A percentile compares a stretch with the other conserved stretches of the same genome.
Conservation (phyloP, 2,888 invertebrate genomes). For the Eristalinus sepulchralis region DNA sequence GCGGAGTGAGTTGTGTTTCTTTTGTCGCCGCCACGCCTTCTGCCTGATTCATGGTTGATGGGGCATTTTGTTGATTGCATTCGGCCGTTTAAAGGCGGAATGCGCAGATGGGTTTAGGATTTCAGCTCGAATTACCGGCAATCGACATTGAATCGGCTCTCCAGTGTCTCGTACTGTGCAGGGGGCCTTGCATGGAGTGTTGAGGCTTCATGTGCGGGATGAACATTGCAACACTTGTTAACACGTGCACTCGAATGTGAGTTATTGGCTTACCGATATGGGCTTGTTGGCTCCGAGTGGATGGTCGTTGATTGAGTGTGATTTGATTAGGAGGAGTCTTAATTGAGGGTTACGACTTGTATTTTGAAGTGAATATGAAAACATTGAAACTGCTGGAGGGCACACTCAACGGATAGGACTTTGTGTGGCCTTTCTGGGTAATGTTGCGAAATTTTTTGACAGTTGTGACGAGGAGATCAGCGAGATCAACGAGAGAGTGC, state of each 20-base stretch:
- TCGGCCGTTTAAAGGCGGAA: not conserved
- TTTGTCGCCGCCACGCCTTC: not conserved
- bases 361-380: too few relatives aligned
- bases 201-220: not conserved
- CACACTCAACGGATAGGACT: too few relatives aligned
- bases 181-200: not conserved
- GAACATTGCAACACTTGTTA: not conserved
- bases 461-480: too few relatives aligned
- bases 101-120: not conserved
- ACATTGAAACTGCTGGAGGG: too few relatives aligned
- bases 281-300: not conserved
- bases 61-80: not conserved
- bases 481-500: too few relatives aligned
- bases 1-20: not conserved
- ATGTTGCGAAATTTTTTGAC: too few relatives aligned
- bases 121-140: not conserved
- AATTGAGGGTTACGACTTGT: too few relatives aligned
- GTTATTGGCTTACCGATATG: not conserved
- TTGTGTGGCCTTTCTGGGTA: too few relatives aligned
- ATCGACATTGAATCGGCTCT: not conserved
- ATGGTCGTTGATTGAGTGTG: not conserved
- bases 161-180: not conserved
- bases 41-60: not conserved
- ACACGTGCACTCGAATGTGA: not conserved
- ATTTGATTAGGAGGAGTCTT: too few relatives aligned